Evolutionary conservation across 2,113 vertebrate genomes (phyloP).

Genomic region (Crocuta crocuta): DNA sequence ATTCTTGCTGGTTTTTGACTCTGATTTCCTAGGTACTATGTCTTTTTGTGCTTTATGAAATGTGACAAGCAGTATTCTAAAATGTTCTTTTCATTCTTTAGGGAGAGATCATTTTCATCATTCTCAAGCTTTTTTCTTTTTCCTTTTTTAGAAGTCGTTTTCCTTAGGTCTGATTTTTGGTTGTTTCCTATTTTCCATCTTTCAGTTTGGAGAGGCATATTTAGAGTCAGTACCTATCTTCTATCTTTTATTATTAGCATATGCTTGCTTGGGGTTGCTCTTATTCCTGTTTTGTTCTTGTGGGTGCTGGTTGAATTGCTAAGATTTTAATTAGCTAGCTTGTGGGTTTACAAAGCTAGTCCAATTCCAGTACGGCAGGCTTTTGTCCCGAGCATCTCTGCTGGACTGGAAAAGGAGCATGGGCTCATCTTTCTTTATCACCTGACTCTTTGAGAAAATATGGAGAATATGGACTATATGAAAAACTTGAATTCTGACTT

Average conservation of each 20-base stretch:
- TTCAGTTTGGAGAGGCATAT: neutral
- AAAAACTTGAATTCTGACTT: neutral
- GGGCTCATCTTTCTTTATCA: neutral
- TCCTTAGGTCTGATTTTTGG: neutral
- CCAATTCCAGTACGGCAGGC: neutral
- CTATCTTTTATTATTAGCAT: neutral
- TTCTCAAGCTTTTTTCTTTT: neutral
- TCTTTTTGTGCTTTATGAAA: constrained; percentile 1
- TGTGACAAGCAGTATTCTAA: neutral
- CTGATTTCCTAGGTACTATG: neutral
- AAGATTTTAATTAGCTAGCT: neutral
- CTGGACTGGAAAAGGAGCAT: neutral
- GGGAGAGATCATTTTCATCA: neutral
- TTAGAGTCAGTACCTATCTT: neutral
- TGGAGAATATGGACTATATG: neutral
- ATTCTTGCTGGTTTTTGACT: neutral
- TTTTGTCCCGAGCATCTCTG: neutral
- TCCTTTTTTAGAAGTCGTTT: constrained; percentile 3
- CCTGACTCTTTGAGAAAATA: neutral
- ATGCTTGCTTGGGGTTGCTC: neutral
- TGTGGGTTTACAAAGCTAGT: neutral
- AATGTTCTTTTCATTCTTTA: neutral
- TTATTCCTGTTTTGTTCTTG: neutral
- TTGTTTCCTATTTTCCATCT: neutral
- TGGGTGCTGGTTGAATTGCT: constrained; percentile 5